Percentiles rank a stretch among this genome's conserved stretches.
Conservation (phyloP, 2,113 vertebrate genomes). For the human region GRCh38 chr2:23032001-23032500, state of each 20-base stretch:
- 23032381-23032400: conserved; percentile 17
- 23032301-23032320: neutral
- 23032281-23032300: neutral
- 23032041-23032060: neutral
- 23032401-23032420: neutral
- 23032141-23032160: neutral
- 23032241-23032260: neutral
- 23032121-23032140: neutral
- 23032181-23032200: neutral
- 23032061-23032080: neutral
- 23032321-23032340: neutral
- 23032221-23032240: conserved; percentile 47
- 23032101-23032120: neutral
- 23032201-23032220: neutral
- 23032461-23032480: neutral
- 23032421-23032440: conserved; percentile 42
- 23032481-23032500: neutral
- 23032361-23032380: neutral
- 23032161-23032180: neutral
- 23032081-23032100: neutral
- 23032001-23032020: neutral
- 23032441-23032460: neutral
- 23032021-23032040: neutral
- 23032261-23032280: neutral
- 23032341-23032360: neutral